Evolutionary conservation across 2,888 invertebrate genomes (phyloP), one percentile per base, ranked within the genome.

Genomic region (Stenchaetothrips biformis): DNA sequence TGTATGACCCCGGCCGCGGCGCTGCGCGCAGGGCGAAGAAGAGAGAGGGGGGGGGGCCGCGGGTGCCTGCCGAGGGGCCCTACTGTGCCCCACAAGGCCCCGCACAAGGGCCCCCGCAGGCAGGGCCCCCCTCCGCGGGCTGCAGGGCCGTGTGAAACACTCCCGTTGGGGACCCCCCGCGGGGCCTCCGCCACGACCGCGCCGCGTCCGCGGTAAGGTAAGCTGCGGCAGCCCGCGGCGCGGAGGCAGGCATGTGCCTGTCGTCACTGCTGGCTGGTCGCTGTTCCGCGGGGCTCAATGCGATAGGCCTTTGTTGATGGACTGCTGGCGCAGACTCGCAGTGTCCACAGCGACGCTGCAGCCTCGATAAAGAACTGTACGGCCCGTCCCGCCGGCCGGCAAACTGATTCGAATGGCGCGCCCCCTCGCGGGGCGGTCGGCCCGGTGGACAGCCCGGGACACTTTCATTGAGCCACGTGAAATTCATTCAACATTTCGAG

Each of bases 141-240:
- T 21, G 83, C 83, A 83, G 81, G 80, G 80, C 79, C 77, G 62
- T 78, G 78, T 80, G 80, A 74, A 74, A 48, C 82, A 80, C 82
- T 82, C 81, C 81, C 81, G 82, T 81, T 83, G 83, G 83, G 83
- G 83, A 81, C 82, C 82, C 53, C 47, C 62, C 16, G 74, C 80
- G 77, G 79, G 78, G 27, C 79, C 80, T 47, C 79, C 79, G 74
- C 25, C 67, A 21, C 37, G 37, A 53, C 48, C 67, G 78, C 74
- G 67, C 59, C 16, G 59, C 16, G 59, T 16, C 16, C 9, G 37
- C 37, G 37, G 37, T 37, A 37, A 37, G 53, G 53, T 13, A 13
- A 13, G 53, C 16, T 13, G 9, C 53, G 11, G 21, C 62, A 16
- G 62, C 18, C 67, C 67, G n/a, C 62, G n/a, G 78, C 48, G 78